Evolutionary conservation across 2,797 vertebrate genomes (phyloP).

Genomic region (Parauchenoglanis punctatus): DNA sequence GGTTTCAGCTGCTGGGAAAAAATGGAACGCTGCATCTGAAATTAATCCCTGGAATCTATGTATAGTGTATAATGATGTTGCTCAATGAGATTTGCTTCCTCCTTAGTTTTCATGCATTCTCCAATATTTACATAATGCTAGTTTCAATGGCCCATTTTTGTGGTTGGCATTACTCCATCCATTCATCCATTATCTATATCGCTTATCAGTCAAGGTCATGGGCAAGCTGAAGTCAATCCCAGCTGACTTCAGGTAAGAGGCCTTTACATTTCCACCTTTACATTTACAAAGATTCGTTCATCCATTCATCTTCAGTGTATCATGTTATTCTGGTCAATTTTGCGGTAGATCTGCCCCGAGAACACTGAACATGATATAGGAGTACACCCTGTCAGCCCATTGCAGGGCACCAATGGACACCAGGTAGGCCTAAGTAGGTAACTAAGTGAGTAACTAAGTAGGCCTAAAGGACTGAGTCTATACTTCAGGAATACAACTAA

Average conservation of each 20-base stretch:
- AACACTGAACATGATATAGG: too few relatives aligned
- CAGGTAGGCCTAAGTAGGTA: neutral
- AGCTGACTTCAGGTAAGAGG: too few relatives aligned
- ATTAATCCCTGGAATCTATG: conserved; percentile 13
- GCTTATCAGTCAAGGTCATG: too few relatives aligned
- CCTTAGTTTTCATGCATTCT: neutral
- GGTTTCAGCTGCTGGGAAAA: conserved; percentile 23
- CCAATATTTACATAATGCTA: neutral
- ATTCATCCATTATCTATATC: too few relatives aligned
- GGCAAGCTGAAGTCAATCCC: too few relatives aligned
- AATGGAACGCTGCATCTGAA: conserved; percentile 23
- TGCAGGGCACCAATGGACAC: neutral
- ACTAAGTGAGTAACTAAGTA: neutral
- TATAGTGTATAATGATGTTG: neutral
- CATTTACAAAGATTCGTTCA: too few relatives aligned
- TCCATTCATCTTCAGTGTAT: too few relatives aligned
- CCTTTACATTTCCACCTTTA: too few relatives aligned
- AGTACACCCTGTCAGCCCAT: too few relatives aligned
- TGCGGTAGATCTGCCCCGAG: too few relatives aligned
- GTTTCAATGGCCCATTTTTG: neutral
- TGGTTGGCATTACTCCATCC: neutral
- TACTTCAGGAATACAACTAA: neutral
- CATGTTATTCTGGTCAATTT: too few relatives aligned
- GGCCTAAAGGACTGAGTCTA: neutral
- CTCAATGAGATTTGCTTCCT: neutral